Evolutionary conservation across 2,113 vertebrate genomes (phyloP), one percentile per base, ranked within the genome.

Genomic region (Cheirogaleus medius): DNA sequence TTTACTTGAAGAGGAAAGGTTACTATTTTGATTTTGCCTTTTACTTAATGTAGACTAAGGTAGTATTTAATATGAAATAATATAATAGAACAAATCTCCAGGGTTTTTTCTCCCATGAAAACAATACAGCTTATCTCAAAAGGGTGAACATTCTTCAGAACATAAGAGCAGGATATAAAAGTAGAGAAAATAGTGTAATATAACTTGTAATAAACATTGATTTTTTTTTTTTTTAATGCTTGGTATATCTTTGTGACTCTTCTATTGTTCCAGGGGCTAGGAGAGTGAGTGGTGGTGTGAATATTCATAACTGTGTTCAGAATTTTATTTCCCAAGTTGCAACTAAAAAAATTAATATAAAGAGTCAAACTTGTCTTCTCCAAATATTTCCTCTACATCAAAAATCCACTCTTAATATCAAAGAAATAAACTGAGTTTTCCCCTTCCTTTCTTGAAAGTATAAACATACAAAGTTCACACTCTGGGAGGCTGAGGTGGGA

Each of bases 251-350:
- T 84, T 66, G 21, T 20, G 71, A 76, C n/a, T 71, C 32, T 73
- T 93, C 18, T 49, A 20, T 90, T 23, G 12, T 97, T 64, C 29
- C 20, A 17, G 8, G 20, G 44, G 56, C 66, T 85, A n/a, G 15
- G 11, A 44, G 84, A 69, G 27, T 80, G 21, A 92, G 18, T 87
- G 83, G 34, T 11, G n/a, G 13, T 32, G 12, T 69, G 56, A 82
- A 64, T 77, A 47, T 66, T 90, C 47, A 86, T 20, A 92, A 86
- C 60, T 78, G 49, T 87, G 42, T 52, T 85, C 49, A 93, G 42
- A 91, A 85, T 92, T 92, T 92, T 4, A 92, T 76, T 96, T 96
- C 87, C 3, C 5, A 95, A 47, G 37, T 80, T 77, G 25, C 42
- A 94, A 52, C 58, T 78, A 69, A 34, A 89, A 82, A 69, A 27